Conservation (phyloP, 2,113 vertebrate genomes). For the Microcebus ravelobensis region DNA sequence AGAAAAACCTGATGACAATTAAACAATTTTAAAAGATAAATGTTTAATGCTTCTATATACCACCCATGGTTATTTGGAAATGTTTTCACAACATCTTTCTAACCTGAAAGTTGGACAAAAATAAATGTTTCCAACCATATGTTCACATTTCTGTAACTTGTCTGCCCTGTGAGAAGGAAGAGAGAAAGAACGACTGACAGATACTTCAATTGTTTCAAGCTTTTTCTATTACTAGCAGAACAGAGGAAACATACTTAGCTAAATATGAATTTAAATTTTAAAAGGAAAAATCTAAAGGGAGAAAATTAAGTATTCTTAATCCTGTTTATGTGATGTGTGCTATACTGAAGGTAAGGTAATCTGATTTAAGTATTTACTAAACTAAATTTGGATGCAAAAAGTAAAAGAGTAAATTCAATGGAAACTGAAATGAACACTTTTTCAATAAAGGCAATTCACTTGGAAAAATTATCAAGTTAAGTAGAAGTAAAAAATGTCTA, state of each 20-base stretch:
- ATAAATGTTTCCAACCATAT: not conserved
- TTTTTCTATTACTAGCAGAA: not conserved
- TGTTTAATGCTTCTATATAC: not conserved
- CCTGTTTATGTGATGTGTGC: not conserved
- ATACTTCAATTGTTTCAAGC: not conserved
- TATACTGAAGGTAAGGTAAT: not conserved
- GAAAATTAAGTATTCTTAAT: not conserved
- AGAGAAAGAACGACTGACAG: not conserved
- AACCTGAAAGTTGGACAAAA: not conserved
- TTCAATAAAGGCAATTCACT: not conserved
- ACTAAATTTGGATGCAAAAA: not conserved
- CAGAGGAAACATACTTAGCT: not conserved
- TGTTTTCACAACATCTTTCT: not conserved
- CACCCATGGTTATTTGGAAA: not conserved
- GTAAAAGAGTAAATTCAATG: not conserved
- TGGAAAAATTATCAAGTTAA: not conserved
- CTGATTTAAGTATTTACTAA: not conserved
- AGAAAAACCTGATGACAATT: not conserved
- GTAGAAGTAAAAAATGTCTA: not conserved
- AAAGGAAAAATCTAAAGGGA: not conserved
- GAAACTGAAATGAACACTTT: not conserved
- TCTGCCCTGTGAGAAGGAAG: not conserved
- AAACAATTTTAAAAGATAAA: not conserved
- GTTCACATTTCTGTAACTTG: not conserved
- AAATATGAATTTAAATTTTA: not conserved